phyloP scores from a whole-genome alignment of 2,797 vertebrate genomes.

The Siniperca undulata region DNA sequence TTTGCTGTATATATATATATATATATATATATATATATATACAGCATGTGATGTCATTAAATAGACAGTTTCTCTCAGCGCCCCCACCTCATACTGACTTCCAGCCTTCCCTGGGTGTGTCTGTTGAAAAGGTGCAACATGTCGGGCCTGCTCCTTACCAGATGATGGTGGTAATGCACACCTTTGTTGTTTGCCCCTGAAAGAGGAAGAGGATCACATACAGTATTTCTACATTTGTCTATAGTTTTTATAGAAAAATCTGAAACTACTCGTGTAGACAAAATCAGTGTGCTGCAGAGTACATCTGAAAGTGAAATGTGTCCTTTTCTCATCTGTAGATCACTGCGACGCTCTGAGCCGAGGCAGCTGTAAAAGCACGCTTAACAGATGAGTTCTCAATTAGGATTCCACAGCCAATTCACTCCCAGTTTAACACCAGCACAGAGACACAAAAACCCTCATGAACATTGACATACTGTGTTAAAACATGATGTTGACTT shows the following conservation, averaged over 20 bases:
- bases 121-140: neutral
- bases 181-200: neutral
- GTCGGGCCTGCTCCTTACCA: neutral
- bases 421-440: constrained; percentile 37
- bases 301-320: constrained; percentile 22
- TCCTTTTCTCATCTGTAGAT: constrained; percentile 36
- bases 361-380: constrained; percentile 45
- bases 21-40: too few species aligned
- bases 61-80: too few species aligned
- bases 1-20: too few species aligned
- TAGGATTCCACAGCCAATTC: constrained; percentile 35
- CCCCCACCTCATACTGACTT: too few species aligned
- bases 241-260: neutral
- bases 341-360: constrained; percentile 19
- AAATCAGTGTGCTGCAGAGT: neutral
- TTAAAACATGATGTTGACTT: constrained; percentile 26
- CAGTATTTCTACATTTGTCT: neutral
- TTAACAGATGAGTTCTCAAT: constrained; percentile 52
- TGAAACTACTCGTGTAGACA: neutral
- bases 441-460: constrained; percentile 5
- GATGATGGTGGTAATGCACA: neutral
- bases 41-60: too few species aligned
- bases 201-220: neutral
- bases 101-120: too few species aligned
- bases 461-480: constrained; percentile 23